phyloP scores from a whole-genome alignment of 2,888 invertebrate genomes.

The Ryuthela nishihirai region DNA sequence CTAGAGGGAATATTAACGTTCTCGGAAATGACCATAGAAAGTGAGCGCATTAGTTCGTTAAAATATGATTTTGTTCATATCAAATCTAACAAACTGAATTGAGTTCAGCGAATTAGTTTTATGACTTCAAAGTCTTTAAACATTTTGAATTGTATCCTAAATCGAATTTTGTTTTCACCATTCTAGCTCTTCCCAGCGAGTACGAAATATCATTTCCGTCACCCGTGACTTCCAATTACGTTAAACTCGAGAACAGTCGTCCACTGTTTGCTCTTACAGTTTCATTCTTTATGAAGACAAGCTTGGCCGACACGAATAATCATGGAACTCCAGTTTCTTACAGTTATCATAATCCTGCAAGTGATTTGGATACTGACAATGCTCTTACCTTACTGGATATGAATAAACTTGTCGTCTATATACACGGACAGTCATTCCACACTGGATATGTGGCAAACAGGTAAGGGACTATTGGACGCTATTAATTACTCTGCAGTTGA shows the following conservation, averaged over 20 bases:
- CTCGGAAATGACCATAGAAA: no score
- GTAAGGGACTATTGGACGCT: no score
- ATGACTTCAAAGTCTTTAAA: no score
- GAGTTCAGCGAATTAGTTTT: no score
- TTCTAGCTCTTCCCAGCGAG: no score
- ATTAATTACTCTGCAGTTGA: not conserved
- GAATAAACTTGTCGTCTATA: constrained; percentile 17
- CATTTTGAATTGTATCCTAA: no score
- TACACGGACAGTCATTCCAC: constrained; percentile 20
- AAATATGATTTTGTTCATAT: no score
- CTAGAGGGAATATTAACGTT: no score
- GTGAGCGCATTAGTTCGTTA: no score
- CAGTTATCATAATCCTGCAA: constrained; percentile 11
- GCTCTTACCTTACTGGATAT: constrained; percentile 22
- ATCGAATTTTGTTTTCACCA: no score
- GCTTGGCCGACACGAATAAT: not conserved
- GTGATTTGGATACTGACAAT: constrained; percentile 8
- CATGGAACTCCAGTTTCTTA: constrained; percentile 28
- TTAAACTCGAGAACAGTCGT: constrained; percentile 1
- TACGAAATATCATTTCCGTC: constrained; percentile 10
- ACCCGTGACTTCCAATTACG: constrained; percentile 19
- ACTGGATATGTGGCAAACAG: constrained; percentile 20
- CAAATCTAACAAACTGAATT: no score
- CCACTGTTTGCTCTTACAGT: constrained; percentile 23
- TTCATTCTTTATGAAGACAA: constrained; percentile 23